Base-by-base conservation (phyloP, 37 sponge, comb jelly and placozoan genomes). In the Aplysina aerophoba region DNA sequence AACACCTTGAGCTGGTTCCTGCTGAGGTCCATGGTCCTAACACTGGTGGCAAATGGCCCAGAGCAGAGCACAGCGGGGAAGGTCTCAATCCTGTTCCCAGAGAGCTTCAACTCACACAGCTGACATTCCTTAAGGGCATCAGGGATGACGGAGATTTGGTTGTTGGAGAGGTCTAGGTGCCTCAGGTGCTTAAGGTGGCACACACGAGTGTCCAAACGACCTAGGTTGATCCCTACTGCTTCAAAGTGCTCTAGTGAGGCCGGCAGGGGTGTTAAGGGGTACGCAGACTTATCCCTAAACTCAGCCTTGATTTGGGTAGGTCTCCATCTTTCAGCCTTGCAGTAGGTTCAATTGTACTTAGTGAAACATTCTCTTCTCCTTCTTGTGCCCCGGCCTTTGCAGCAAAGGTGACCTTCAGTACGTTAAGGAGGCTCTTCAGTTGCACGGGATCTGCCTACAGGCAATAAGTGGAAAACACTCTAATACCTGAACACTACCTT, bases 181-280 rank as follows among this genome's bases (percentile, higher is more conserved):
- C 62, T 54, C 12, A 93, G 80, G 0, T 67, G 35, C 55, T 77
- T 67, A 55, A 93, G 79, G 17, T 81, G 71, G 27, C 88, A 74
- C 21, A 93, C 63, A 25, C 94, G 85, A 35, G n/a, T 21, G 61
- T 93, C 94, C 35, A 93, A 37, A 41, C 94, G 85, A 44, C 79
- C 88, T 54, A 93, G 80, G 36, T 30, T 80, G 50, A 86, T 86
- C 15, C 84, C 90, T 13, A 86, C 87, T 0, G 91, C 94, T 27
- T 90, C 83, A 19, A 93, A 64, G 5, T 57, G 59, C 65, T 93
- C 91, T 22, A 93, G 72, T 0, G 86, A 34, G 17, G 79, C 54
- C 20, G 94, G 94, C 35, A 93, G 88, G 0, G 91, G 91, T 54
- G 85, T 86, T 1, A 89, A 59, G 36, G 92, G 95, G 61, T 91